These are phyloP conservation scores for Leptogaster cylindrica DNA, from an alignment of 2,888 invertebrate species.

Conservation along the genomic window DNA sequence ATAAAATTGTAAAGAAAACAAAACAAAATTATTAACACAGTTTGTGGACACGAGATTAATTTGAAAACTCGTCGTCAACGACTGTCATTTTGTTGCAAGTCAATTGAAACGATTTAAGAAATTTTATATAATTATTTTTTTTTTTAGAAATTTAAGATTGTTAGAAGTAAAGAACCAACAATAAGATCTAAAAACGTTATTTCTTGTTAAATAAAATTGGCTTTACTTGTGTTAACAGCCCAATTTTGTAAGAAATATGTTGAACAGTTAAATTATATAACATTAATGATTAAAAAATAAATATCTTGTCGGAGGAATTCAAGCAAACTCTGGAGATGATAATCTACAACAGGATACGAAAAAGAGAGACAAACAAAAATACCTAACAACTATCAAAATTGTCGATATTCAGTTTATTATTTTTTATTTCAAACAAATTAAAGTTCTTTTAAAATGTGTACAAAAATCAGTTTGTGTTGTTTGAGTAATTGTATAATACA, in stretches of 20 bases:
- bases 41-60: background rate
- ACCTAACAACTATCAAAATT: too few relatives aligned
- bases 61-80: background rate
- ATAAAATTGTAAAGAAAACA: background rate
- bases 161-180: conserved; percentile 6
- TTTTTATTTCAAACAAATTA: background rate
- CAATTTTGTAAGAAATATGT: too few relatives aligned
- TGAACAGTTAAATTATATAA: too few relatives aligned
- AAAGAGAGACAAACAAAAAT: too few relatives aligned
- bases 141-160: conserved; percentile 7
- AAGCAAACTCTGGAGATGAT: too few relatives aligned
- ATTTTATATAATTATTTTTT: conserved; percentile 17
- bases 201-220: background rate
- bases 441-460: conserved; percentile 20
- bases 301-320: too few relatives aligned
- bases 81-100: conserved; percentile 10
- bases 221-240: background rate
- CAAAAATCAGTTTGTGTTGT: conserved; percentile 34
- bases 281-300: too few relatives aligned
- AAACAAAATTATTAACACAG: background rate
- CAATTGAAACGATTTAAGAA: conserved; percentile 19
- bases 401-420: conserved; percentile 10
- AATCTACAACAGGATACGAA: too few relatives aligned
- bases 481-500: conserved; percentile 18
- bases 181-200: background rate